phyloP scores from a whole-genome alignment of 2,888 invertebrate species.

The Acrobasis repandana region DNA sequence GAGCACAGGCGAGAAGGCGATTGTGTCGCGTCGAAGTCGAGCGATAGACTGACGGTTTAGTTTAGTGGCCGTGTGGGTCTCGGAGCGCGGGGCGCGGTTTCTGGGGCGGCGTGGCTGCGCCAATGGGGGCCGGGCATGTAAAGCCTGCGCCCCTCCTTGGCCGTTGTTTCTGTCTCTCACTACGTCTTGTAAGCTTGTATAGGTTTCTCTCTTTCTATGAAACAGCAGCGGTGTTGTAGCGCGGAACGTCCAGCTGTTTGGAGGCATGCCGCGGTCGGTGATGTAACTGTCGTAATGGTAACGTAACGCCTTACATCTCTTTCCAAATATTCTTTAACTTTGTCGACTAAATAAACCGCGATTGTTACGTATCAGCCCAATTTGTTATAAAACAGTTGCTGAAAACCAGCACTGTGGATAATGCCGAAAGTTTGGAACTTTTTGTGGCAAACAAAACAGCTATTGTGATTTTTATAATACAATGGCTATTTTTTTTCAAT shows the following conservation, averaged over 20 bases:
- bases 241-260: conserved; percentile 72
- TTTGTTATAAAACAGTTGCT: not conserved
- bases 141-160: conserved; percentile 72
- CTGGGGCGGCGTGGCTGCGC: conserved; percentile 57
- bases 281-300: conserved; percentile 70
- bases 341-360: conserved; percentile 4
- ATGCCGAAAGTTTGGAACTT: not conserved
- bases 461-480: not conserved
- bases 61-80: conserved; percentile 56
- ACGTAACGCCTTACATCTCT: conserved; percentile 43
- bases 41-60: conserved; percentile 71
- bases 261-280: conserved; percentile 63
- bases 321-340: conserved; percentile 26
- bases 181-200: conserved; percentile 25
- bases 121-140: conserved; percentile 58
- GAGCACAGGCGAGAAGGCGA: conserved; percentile 61
- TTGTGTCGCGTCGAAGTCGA: conserved; percentile 75
- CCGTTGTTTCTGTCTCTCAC: conserved; percentile 46
- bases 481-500: not conserved
- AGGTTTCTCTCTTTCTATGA: not conserved
- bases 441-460: not conserved
- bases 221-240: conserved; percentile 41
- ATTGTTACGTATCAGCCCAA: conserved; percentile 1
- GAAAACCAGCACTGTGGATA: not conserved
- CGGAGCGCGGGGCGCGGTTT: conserved; percentile 63